A percentile compares a stretch with the other conserved stretches of the same genome.
Conservation (phyloP, 53 echinoderm and acorn worm species). For the Paelopatides confundens region DNA sequence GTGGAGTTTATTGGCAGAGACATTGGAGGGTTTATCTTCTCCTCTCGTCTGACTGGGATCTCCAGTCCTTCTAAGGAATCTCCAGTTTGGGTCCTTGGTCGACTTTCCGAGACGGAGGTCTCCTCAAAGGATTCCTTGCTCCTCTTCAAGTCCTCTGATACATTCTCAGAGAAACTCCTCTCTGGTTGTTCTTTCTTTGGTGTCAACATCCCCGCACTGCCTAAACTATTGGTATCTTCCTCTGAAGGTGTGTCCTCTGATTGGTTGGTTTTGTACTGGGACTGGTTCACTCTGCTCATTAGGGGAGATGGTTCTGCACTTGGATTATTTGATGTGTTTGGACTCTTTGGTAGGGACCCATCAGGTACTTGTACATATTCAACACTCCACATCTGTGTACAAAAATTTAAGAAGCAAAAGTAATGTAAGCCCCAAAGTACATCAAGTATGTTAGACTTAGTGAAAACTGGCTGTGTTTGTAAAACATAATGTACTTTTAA, state of each 20-base stretch:
- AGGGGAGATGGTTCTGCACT: slow-evolving; percentile 41
- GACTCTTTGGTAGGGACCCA: slow-evolving; percentile 23
- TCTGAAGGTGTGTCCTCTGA: slow-evolving; percentile 92
- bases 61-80: slow-evolving; percentile 27
- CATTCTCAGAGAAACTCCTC: slow-evolving; percentile 72
- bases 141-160: slow-evolving; percentile 68
- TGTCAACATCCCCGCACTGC: slow-evolving; percentile 61
- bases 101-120: neutral
- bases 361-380: slow-evolving; percentile 99
- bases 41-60: neutral
- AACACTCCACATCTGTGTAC: slow-evolving; percentile 94
- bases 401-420: neutral
- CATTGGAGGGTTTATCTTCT: slow-evolving; percentile 49
- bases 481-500: too few relatives aligned
- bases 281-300: slow-evolving; percentile 24
- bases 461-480: too few relatives aligned
- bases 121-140: slow-evolving; percentile 39
- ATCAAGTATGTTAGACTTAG: too few relatives aligned
- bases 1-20: slow-evolving; percentile 49
- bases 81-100: slow-evolving; percentile 17
- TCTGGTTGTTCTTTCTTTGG: slow-evolving; percentile 65
- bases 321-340: slow-evolving; percentile 29
- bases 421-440: neutral
- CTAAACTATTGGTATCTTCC: slow-evolving; percentile 87
- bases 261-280: slow-evolving; percentile 54